These are phyloP conservation scores for Todus mexicanus DNA, from an alignment of 2,797 vertebrate genomes.

Conservation along the genomic window DNA sequence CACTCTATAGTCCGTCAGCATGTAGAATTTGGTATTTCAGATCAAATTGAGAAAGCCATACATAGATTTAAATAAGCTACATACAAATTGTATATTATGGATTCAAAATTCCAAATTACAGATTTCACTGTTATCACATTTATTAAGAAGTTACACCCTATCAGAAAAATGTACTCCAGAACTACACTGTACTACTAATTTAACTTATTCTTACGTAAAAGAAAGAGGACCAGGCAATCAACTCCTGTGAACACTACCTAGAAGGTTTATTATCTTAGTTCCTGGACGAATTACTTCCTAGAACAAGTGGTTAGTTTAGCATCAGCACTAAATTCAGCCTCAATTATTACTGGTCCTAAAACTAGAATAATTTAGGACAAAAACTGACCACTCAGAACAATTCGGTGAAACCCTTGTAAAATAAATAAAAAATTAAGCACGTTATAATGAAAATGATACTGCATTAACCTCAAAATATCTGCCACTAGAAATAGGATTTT, in stretches of 20 bases:
- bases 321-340: background rate
- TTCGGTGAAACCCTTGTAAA: background rate
- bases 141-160: rapidly evolving
- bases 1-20: background rate
- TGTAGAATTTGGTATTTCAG: background rate
- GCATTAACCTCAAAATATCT: background rate
- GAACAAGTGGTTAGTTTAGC: background rate
- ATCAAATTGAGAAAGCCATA: background rate
- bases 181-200: background rate
- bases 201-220: background rate
- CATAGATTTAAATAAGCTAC: background rate
- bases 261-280: background rate
- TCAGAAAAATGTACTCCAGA: background rate
- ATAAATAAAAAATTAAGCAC: background rate
- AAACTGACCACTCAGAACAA: background rate
- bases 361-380: background rate
- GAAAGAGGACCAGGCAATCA: background rate
- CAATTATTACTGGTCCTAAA: background rate
- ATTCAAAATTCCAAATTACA: background rate
- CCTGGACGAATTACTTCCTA: background rate
- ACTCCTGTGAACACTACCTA: background rate
- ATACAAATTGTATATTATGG: background rate
- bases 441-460: background rate
- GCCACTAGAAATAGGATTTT: background rate
- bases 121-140: background rate